Evolutionary conservation across 2,888 invertebrate species (phyloP), one percentile per base, ranked within the genome.

Genomic region (Doris montereyensis): DNA sequence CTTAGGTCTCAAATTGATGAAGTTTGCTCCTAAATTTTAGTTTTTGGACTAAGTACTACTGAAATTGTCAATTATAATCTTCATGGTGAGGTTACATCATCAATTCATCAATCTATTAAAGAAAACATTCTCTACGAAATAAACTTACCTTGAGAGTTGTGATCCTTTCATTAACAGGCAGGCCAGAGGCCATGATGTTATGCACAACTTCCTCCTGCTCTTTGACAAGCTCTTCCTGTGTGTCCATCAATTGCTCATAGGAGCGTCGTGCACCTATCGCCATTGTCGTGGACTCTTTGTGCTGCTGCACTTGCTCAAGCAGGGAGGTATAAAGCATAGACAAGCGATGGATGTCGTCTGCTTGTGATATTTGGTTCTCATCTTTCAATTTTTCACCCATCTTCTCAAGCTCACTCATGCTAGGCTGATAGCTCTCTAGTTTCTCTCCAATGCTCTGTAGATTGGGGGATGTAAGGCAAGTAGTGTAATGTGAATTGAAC

Each of bases 291-390:
- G 83, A 81, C 35, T 85, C 86, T 58, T 88, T 81, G 70, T 86
- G 83, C 30, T 86, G 83, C 70, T 86, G 83, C 73, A 85, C 86
- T 26, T 86, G 94, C 85, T 94, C 94, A 86, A 96, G 95, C 76
- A 97, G 92, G 87, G 97, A 96, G 87, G 97, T 96, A 91, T 97
- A 96, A 88, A 96, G 95, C 0, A 94, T 93, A 0, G 96, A 90
- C 35, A 97, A 94, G 72, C 94, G 95, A 90, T 95, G 95, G 28
- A 97, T 92, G 84, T 96, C 96, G 0, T 95, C 95, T 65, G 92
- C 89, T 95, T 96, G 30, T 94, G 83, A 95, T 5, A 85, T 83
- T 77, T 88, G 88, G 30, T 89, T 89, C 26, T 87, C 86, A 4
- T 94, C 94, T 88, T 95, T 95, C 57, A 97, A 92, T 88, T 96